Base-by-base conservation (phyloP, 2,888 invertebrate species). In the Strigamia transsilvanica region DNA sequence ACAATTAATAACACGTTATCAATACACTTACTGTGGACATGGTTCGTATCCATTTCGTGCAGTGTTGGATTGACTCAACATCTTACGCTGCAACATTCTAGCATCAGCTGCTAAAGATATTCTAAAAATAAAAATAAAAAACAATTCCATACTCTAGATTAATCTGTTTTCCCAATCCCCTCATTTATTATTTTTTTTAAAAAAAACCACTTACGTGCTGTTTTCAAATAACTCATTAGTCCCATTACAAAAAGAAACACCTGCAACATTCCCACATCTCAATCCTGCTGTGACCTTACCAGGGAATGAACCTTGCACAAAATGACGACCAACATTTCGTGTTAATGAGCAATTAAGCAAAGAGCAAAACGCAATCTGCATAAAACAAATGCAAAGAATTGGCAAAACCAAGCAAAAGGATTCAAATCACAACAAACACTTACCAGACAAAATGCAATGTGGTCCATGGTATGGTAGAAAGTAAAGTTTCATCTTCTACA, bases 171-270 rank as follows among this genome's bases (percentile, higher is more conserved):
- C n/a, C n/a, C n/a, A n/a, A n/a, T n/a, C n/a, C n/a, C n/a, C n/a
- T n/a, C n/a, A n/a, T n/a, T n/a, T n/a, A n/a, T n/a, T 3, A 15
- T 61, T 3, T n/a, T n/a, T n/a, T n/a, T n/a, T n/a, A n/a, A 61
- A 9, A 61, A 46, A 51, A 32, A 27, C 32, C 34, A 32, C 78
- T 78, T 32, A 78, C 78, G 78, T 78, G 38, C 32, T 34, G n/a
- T 78, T 78, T 3, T 32, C n/a, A 27, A 32, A 78, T 3, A 78
- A 27, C 10, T 78, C 78, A 38, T 78, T 78, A n/a, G 78, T 78
- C 12, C 78, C 78, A 27, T 78, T 78, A 13, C 78, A 78, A n/a
- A 78, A 32, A 27, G 38, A 21, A 34, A 61, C 23, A 61, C 61
- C 61, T 21, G 61, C 61, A 18, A 61, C 61, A 61, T 61, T 61